Conservation (phyloP, 2,113 vertebrate species). For the Equus przewalskii region DNA sequence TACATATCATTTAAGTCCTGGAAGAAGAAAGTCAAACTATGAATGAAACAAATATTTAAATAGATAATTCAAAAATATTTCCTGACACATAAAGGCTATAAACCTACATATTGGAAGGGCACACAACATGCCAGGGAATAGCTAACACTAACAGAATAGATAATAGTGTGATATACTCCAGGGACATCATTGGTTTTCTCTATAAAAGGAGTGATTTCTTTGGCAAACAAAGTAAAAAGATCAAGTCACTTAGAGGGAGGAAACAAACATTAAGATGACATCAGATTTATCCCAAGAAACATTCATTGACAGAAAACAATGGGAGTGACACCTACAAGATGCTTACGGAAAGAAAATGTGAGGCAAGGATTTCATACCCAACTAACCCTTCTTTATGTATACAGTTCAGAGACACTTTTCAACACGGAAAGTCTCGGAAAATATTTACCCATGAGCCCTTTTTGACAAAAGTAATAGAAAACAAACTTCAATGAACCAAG, state of each 20-base stretch:
- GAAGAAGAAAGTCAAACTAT: background rate
- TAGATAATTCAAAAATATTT: background rate
- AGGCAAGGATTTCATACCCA: background rate
- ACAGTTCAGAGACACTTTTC: background rate
- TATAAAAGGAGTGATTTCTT: background rate
- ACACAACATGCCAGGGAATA: background rate
- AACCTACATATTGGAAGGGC: background rate
- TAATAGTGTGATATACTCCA: background rate
- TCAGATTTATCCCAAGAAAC: background rate
- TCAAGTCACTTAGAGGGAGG: background rate
- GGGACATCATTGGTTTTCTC: background rate
- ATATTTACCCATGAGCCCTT: background rate
- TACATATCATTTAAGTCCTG: background rate
- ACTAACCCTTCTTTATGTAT: background rate
- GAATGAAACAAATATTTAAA: background rate
- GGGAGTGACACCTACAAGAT: background rate
- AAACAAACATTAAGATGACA: background rate
- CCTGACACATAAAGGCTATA: background rate
- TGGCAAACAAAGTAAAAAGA: background rate
- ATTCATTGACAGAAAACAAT: background rate
- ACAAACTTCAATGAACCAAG: background rate
- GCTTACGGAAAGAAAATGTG: background rate
- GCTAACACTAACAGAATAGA: background rate
- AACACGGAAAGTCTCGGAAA: background rate
- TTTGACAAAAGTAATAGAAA: background rate